These are phyloP conservation scores for Neelides folsomi DNA, from an alignment of 2,888 invertebrate genomes.

Conservation along the genomic window DNA sequence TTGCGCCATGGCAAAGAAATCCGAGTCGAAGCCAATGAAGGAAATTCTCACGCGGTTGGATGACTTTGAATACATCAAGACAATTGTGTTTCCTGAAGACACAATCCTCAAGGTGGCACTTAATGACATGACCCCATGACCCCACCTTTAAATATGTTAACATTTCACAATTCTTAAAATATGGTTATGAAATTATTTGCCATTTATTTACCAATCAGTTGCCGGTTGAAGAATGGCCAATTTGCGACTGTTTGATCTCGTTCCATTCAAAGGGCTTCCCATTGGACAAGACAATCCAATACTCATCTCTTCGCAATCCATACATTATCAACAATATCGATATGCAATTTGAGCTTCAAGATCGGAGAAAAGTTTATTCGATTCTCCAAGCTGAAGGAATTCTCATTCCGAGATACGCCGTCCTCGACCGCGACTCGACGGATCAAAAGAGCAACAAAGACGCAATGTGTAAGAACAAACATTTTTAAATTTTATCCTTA, in stretches of 20 bases:
- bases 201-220: conserved; percentile 46
- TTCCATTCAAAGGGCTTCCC: conserved; percentile 99
- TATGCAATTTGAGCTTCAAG: conserved; percentile 85
- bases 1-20: conserved; percentile 99
- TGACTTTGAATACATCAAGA: conserved; percentile 91
- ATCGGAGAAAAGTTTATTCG: conserved; percentile 84
- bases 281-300: conserved; percentile 91
- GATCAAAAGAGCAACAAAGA: conserved; percentile 68
- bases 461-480: no score
- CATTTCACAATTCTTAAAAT: no score
- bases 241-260: conserved; percentile 93
- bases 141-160: no score
- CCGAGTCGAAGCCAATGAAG: conserved; percentile 97
- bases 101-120: conserved; percentile 75
- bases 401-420: conserved; percentile 94
- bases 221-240: conserved; percentile 94
- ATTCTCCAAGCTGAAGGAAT: conserved; percentile 88
- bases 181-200: no score
- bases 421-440: conserved; percentile 82
- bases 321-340: conserved; percentile 96
- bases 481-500: no score
- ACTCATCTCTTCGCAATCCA: conserved; percentile 82
- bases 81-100: conserved; percentile 88
- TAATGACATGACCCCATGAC: no score
- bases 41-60: conserved; percentile 91